Conservation (phyloP, 2,113 vertebrate genomes). For the Solenodon paradoxus region DNA sequence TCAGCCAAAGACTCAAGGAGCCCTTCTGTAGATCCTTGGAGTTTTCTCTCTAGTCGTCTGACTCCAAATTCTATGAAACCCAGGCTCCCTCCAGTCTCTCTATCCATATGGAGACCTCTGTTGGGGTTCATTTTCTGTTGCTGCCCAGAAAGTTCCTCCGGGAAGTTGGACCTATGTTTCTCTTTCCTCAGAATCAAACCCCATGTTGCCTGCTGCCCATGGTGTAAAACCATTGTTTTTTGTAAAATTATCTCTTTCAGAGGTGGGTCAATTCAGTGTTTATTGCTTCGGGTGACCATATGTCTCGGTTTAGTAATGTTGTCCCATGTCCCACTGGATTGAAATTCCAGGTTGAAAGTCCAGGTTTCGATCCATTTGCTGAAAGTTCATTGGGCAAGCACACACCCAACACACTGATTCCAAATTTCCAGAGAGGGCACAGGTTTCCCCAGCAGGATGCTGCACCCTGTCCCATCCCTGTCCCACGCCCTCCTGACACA, state of each 20-base stretch:
- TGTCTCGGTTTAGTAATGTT: no score
- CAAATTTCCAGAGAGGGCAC: no score
- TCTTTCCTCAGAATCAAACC: background rate
- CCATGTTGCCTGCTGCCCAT: background rate
- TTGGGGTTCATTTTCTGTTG: background rate
- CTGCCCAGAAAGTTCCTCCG: background rate
- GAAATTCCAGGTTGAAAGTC: no score
- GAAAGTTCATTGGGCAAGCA: no score
- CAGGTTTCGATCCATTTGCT: no score
- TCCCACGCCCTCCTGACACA: no score
- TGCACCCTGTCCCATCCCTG: no score
- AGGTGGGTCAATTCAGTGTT: background rate
- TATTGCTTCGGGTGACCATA: no score
- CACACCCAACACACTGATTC: no score
- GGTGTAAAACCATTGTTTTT: background rate
- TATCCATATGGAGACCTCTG: background rate
- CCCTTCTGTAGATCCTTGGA: background rate
- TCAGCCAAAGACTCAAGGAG: background rate
- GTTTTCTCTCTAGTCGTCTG: background rate
- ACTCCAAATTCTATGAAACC: background rate
- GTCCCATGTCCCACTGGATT: no score
- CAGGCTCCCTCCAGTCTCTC: background rate
- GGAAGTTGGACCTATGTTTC: background rate
- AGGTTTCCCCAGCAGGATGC: no score
- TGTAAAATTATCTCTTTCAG: background rate